Evolutionary conservation across 1,140 invertebrate genomes (phyloP).

Genomic region (Planococcus citri): DNA sequence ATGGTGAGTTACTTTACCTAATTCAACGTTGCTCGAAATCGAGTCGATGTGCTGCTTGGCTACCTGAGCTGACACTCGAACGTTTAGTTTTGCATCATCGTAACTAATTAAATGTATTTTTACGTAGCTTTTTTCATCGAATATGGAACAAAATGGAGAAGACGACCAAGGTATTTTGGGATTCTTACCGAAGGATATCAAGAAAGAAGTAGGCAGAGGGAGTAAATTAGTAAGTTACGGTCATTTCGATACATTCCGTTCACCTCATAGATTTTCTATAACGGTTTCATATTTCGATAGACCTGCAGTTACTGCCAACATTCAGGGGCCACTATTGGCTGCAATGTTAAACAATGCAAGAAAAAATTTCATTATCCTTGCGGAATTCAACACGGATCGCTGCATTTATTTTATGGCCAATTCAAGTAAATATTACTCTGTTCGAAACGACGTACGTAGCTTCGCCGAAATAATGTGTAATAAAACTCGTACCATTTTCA

Average conservation of each 20-base stretch:
- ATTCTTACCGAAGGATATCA: slow-evolving; percentile 46
- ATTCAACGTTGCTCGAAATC: not conserved
- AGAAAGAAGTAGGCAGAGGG: slow-evolving; percentile 43
- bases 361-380: slow-evolving; percentile 49
- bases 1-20: slow-evolving; percentile 34
- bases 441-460: slow-evolving; percentile 1
- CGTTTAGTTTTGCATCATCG: not conserved
- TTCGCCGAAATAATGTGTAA: not conserved
- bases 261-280: slow-evolving; percentile 14
- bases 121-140: slow-evolving; percentile 46
- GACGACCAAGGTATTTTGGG: slow-evolving; percentile 48
- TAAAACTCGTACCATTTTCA: slow-evolving; percentile 25
- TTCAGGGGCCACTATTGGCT: slow-evolving; percentile 48
- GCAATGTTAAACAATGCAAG: slow-evolving; percentile 41
- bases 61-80: not conserved
- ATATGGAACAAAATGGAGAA: slow-evolving; percentile 44
- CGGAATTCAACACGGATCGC: slow-evolving; percentile 40
- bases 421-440: slow-evolving; percentile 48
- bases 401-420: slow-evolving; percentile 47
- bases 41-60: not conserved
- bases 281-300: slow-evolving; percentile 31
- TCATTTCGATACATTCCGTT: slow-evolving; percentile 21
- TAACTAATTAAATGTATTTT: not conserved
- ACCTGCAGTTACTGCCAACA: slow-evolving; percentile 45
- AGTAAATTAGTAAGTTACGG: slow-evolving; percentile 37